A percentile compares a stretch with the other conserved stretches of the same genome.
These are phyloP conservation scores for Microcaecilia unicolor DNA, from an alignment of 2,797 vertebrate genomes.

Conservation along the genomic window DNA sequence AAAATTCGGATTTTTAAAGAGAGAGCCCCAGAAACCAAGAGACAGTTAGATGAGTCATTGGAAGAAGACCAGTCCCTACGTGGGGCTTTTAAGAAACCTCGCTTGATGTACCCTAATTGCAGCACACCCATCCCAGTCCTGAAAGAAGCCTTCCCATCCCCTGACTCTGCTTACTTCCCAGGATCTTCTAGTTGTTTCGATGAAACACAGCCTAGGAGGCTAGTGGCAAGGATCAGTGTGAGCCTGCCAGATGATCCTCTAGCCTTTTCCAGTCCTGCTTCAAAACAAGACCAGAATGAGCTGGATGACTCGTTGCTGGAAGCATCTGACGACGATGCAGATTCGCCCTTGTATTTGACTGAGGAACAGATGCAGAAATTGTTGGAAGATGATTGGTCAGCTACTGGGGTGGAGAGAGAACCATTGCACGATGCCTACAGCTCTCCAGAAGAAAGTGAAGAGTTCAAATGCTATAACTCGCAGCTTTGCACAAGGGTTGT, in stretches of 20 bases:
- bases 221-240: constrained; percentile 1
- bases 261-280: constrained; percentile 5
- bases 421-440: neutral
- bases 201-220: neutral
- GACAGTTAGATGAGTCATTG: neutral
- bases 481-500: too few species aligned
- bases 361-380: constrained; percentile 48
- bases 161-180: constrained; percentile 15
- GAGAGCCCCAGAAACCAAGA: constrained; percentile 8
- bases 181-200: neutral
- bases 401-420: neutral
- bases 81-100: constrained; percentile 8
- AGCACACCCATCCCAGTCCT: neutral
- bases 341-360: constrained; percentile 36
- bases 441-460: neutral
- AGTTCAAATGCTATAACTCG: too few species aligned
- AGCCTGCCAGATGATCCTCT: neutral
- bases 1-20: constrained; percentile 6
- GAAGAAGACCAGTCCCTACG: neutral
- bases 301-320: constrained; percentile 42
- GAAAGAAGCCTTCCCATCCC: constrained; percentile 1
- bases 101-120: neutral
- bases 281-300: constrained; percentile 17
- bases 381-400: constrained; percentile 33
- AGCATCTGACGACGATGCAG: constrained; percentile 24